phyloP scores from a whole-genome alignment of 1,140 invertebrate species.

The Panonychus citri region DNA sequence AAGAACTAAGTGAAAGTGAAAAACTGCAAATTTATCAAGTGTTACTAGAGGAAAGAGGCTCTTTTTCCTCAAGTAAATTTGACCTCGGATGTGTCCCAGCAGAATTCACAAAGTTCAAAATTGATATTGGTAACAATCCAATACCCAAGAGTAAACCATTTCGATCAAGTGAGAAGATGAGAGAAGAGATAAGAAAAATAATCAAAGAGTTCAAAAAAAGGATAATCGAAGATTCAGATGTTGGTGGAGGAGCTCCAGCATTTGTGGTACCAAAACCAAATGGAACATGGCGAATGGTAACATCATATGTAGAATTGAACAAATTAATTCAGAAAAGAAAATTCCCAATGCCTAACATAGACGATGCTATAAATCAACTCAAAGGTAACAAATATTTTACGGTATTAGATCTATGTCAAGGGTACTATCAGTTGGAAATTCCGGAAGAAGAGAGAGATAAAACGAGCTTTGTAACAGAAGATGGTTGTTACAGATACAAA shows the following conservation, averaged over 20 bases:
- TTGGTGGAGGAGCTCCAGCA: not conserved
- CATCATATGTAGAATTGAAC: slow-evolving; percentile 1
- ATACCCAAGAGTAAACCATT: not conserved
- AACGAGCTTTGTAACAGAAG: slow-evolving; percentile 7
- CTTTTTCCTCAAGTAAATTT: not conserved
- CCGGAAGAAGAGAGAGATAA: slow-evolving; percentile 15
- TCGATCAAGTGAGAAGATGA: not conserved
- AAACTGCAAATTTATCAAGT: not conserved
- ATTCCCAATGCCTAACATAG: slow-evolving; percentile 15
- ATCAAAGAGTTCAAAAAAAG: not conserved
- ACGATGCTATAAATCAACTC: slow-evolving; percentile 12
- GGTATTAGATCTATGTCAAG: slow-evolving; percentile 18
- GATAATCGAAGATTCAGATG: not conserved
- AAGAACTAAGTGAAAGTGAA: not conserved
- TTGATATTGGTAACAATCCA: not conserved
- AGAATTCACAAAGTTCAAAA: not conserved
- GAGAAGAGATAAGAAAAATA: not conserved
- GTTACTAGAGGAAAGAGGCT: not conserved
- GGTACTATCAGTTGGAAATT: slow-evolving; percentile 20
- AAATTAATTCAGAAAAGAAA: not conserved
- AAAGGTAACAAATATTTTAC: slow-evolving; percentile 5
- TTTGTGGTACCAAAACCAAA: not conserved
- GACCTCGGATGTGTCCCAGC: not conserved
- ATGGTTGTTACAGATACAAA: slow-evolving; percentile 7
- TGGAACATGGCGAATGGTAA: not conserved